Evolutionary conservation across 2,888 invertebrate genomes (phyloP).

Genomic region (Cerceris ruficornis): DNA sequence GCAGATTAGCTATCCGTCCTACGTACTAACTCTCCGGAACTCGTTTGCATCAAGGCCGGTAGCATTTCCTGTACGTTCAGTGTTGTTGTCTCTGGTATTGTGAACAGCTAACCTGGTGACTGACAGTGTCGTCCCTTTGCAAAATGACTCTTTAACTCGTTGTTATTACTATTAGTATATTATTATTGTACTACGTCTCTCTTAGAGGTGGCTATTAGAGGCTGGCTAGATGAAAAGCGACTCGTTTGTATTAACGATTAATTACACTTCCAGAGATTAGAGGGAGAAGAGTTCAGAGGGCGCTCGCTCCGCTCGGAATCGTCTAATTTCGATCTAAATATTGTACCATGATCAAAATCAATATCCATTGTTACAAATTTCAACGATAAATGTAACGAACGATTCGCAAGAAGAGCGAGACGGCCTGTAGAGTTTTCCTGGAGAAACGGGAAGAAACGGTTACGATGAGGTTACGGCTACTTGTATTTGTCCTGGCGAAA

Average conservation of each 20-base stretch:
- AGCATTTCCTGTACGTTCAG: slow-evolving; percentile 68
- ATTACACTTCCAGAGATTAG: background rate
- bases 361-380: too few relatives aligned
- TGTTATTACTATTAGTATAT: slow-evolving; percentile 21
- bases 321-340: too few relatives aligned
- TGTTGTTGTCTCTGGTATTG: slow-evolving; percentile 77
- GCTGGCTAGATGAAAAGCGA: slow-evolving; percentile 22
- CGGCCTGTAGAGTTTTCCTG: too few relatives aligned
- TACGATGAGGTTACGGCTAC: slow-evolving; percentile 34
- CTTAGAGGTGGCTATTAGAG: slow-evolving; percentile 39
- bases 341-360: too few relatives aligned
- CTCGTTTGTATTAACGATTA: slow-evolving; percentile 19
- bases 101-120: slow-evolving; percentile 79
- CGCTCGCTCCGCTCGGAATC: slow-evolving; percentile 14
- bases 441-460: background rate
- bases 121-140: slow-evolving; percentile 62
- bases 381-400: background rate
- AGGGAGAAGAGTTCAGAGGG: background rate
- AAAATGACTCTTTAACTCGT: slow-evolving; percentile 46
- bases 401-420: too few relatives aligned
- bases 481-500: slow-evolving; percentile 73
- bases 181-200: slow-evolving; percentile 14
- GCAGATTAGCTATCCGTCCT: slow-evolving; percentile 21
- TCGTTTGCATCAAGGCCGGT: slow-evolving; percentile 46
- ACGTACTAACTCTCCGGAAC: slow-evolving; percentile 50